These are phyloP conservation scores for Pardalotus punctatus DNA, from an alignment of 2,113 vertebrate species.

Conservation along the genomic window DNA sequence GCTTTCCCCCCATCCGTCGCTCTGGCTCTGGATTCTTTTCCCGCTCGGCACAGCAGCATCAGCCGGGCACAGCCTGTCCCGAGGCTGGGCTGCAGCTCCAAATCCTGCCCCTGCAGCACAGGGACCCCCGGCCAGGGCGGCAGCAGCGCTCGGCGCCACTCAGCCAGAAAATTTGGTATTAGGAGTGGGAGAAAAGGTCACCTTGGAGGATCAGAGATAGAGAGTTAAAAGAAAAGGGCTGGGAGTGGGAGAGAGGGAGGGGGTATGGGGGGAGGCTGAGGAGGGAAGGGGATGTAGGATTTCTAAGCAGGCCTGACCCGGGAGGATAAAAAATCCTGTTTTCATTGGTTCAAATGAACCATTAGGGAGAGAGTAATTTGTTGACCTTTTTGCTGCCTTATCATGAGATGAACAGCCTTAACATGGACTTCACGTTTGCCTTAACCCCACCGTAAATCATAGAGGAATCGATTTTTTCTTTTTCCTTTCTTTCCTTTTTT, in stretches of 20 bases:
- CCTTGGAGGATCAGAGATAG: slow-evolving; percentile 45
- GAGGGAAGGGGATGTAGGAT: neutral
- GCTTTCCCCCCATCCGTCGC: neutral
- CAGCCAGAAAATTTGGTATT: slow-evolving; percentile 64
- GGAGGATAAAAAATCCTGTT: slow-evolving; percentile 62
- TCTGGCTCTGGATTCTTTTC: neutral
- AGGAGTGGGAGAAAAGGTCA: slow-evolving; percentile 61
- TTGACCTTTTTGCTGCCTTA: slow-evolving; percentile 71
- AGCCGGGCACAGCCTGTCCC: neutral
- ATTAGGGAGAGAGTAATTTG: slow-evolving; percentile 65
- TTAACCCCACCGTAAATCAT: slow-evolving; percentile 26
- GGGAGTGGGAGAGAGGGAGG: neutral
- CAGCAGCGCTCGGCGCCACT: neutral
- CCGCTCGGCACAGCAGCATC: slow-evolving; percentile 50
- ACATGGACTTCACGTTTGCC: slow-evolving; percentile 55
- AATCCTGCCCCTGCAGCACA: neutral
- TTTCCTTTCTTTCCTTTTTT: too few species aligned
- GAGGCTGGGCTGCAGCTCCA: neutral
- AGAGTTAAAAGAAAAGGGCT: slow-evolving; percentile 29
- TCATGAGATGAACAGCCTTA: slow-evolving; percentile 59
- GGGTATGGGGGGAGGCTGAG: neutral
- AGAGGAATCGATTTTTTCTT: neutral
- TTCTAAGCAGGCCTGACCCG: slow-evolving; percentile 51
- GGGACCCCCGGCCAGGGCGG: neutral
- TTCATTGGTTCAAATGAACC: slow-evolving; percentile 67